Base-by-base conservation (phyloP, 2,113 vertebrate species). In the Ibidorhyncha struthersii region DNA sequence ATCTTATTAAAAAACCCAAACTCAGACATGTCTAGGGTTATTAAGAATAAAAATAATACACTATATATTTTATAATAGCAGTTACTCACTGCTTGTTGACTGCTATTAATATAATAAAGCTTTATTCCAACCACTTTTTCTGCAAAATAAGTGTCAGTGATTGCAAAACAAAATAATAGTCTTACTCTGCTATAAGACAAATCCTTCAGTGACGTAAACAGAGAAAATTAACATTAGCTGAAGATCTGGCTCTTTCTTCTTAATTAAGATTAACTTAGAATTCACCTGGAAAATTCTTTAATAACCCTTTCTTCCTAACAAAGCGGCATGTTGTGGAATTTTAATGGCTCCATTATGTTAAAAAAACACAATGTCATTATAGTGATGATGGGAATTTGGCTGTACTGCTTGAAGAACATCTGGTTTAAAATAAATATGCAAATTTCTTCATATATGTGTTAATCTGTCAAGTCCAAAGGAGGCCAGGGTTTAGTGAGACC, bases 401-500 rank as follows among this genome's bases (percentile, higher is more conserved):
- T 91, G 58, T 61, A 43, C 40, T 78, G 50, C 62, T 67, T 29
- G 8, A 73, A 66, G 30, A 94, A 95, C 96, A 97, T 97, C 91
- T 97, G 97, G 89, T 96, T 96, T 91, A 93, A 95, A 97, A 96
- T 70, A 95, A 96, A 97, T 97, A 97, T 96, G 93, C 78, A 97
- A 96, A 97, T 97, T 80, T 95, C 66, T 90, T 93, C 83, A 77
- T 95, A 89, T 97, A 94, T 86, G 94, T 96, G 96, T 97, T 97
- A 96, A 97, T 97, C 94, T 96, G 96, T 95, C 84, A 96, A 97
- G 89, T 90, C 67, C 88, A 96, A 90, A 92, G 67, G 81, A 95
- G 86, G 89, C 83, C 95, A 97, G 89, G 71, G 45, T 92, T 94
- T 90, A 80, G 55, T 34, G 36, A 88, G 91, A 85, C 59, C 50